Conservation (phyloP, 2,113 vertebrate genomes). For the Microtus montanus region DNA sequence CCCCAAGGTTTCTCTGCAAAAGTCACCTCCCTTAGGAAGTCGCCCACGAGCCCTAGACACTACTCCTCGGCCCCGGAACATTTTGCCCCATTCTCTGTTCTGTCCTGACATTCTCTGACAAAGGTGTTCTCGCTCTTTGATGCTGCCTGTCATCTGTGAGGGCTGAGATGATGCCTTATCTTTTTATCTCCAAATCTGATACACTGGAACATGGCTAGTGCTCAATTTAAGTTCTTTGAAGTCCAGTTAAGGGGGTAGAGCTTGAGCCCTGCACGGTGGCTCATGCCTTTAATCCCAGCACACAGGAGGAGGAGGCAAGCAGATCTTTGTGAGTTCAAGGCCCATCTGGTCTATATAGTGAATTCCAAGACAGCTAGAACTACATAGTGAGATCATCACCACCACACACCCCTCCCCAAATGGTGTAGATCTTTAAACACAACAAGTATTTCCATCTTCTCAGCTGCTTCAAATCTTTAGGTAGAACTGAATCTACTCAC, state of each 20-base stretch:
- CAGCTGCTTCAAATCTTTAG: background rate
- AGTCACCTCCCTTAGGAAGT: background rate
- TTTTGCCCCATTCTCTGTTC: background rate
- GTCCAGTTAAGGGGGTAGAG: background rate
- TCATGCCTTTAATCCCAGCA: background rate
- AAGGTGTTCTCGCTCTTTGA: background rate
- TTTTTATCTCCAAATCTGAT: background rate
- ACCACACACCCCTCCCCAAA: background rate
- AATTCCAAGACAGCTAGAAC: background rate
- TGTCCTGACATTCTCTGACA: background rate
- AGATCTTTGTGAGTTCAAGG: background rate
- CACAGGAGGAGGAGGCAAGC: background rate
- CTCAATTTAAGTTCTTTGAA: background rate
- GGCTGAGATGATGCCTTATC: background rate
- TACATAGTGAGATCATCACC: background rate
- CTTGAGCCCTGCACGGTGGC: background rate
- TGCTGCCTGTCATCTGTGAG: background rate
- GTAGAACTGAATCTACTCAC: background rate
- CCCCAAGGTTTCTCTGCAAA: background rate
- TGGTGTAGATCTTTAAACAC: background rate
- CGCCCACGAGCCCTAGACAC: background rate
- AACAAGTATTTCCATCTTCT: background rate
- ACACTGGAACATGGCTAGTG: background rate
- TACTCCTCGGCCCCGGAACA: background rate
- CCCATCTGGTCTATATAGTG: background rate